Evolutionary conservation across 2,113 vertebrate genomes (phyloP).

Genomic region (Elephas maximus): DNA sequence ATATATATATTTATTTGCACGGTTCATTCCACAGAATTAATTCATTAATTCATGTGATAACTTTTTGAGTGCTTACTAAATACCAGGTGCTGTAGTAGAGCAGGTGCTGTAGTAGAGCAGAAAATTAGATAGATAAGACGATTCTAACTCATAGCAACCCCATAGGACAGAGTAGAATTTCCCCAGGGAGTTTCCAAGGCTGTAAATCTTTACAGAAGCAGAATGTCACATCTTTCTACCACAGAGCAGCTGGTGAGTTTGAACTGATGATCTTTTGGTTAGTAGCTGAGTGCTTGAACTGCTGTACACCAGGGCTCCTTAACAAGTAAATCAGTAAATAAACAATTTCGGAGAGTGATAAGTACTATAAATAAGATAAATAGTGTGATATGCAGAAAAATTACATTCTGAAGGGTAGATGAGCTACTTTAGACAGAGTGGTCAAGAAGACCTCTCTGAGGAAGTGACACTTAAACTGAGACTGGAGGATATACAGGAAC

Average conservation of each 20-base stretch:
- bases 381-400: not conserved
- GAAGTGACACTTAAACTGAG: not conserved
- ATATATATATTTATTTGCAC: not conserved
- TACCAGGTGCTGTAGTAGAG: not conserved
- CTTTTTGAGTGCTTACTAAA: not conserved
- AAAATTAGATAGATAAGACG: not conserved
- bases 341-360: not conserved
- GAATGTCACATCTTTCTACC: too few relatives aligned
- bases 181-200: too few relatives aligned
- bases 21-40: not conserved
- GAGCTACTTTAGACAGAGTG: not conserved
- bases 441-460: not conserved
- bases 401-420: not conserved
- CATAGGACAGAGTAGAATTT: too few relatives aligned
- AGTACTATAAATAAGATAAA: not conserved
- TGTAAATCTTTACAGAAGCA: too few relatives aligned
- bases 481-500: not conserved
- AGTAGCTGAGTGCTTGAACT: too few relatives aligned
- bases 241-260: too few relatives aligned
- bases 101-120: not conserved
- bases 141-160: too few relatives aligned
- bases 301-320: too few relatives aligned
- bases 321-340: not conserved
- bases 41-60: not conserved
- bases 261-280: too few relatives aligned